These are phyloP conservation scores for Cynoglossus semilaevis DNA, from an alignment of 2,113 vertebrate genomes.

Conservation along the genomic window DNA sequence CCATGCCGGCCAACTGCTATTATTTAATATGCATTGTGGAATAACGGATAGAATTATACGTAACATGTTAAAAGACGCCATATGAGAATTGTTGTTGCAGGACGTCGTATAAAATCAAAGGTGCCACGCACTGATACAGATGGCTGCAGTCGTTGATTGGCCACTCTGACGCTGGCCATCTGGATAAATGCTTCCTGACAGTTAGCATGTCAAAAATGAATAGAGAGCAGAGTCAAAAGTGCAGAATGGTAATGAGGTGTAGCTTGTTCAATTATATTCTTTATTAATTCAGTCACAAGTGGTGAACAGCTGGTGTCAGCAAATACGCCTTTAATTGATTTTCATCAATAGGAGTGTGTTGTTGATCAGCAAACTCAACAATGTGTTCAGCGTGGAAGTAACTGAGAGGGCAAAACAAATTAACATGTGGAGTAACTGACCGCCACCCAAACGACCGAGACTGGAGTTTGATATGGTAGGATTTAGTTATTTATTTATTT, in stretches of 20 bases:
- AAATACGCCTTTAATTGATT: conserved; percentile 51
- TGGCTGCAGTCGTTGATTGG: conserved; percentile 41
- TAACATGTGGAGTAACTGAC: conserved; percentile 16
- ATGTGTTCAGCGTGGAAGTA: conserved; percentile 43
- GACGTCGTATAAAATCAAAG: neutral
- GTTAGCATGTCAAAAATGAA: conserved; percentile 44
- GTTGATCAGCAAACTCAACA: conserved; percentile 56
- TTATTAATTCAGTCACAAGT: conserved; percentile 59
- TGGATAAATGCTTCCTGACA: conserved; percentile 55
- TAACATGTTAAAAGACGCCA: neutral
- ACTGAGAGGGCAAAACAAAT: conserved; percentile 42
- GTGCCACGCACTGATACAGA: conserved; percentile 43
- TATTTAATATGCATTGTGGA: conserved; percentile 1
- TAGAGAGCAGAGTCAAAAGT: conserved; percentile 47
- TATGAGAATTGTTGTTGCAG: neutral
- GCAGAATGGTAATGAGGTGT: conserved; percentile 36
- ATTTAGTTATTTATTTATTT: no score
- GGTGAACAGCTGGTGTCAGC: conserved; percentile 50
- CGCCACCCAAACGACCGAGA: no score
- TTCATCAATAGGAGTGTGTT: conserved; percentile 21
- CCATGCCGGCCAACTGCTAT: conserved; percentile 29
- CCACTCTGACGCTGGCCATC: conserved; percentile 37
- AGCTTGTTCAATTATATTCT: conserved; percentile 48
- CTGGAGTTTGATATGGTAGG: no score
- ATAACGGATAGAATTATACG: neutral